Base-by-base conservation (phyloP, 37 sponge, comb jelly and placozoan genomes). In the Cliona cf. orientalis region DNA sequence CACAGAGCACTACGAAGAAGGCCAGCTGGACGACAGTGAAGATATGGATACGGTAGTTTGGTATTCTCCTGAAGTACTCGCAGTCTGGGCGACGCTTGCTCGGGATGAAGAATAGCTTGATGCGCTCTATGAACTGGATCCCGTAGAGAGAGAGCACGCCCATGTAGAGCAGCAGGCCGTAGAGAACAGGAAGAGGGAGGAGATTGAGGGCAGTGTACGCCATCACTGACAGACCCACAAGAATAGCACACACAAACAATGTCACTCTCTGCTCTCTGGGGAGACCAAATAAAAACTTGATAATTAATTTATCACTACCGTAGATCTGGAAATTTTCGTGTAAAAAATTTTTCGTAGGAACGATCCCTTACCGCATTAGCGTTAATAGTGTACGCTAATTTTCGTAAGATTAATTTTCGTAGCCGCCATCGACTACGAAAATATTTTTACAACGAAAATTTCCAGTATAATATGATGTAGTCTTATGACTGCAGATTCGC, bases 181-280 rank as follows among this genome's bases (percentile, higher is more conserved):
- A 95, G 39, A 95, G 90, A 0, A 95, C 81, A 58, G 96, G 87
- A 45, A 95, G 81, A 25, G 96, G 96, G 65, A 95, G 71, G 49
- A 78, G 53, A 66, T 84, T 25, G 22, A 87, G 79, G n/a, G 72
- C 69, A 0, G 49, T 70, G 69, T 84, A 81, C 17, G 75, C 58
- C 58, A 91, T 58, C 40, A 95, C 55, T 9, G 95, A 93, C 9
- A 93, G 7, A 11, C 84, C 84, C 32, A 88, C 42, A 29, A 96
- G 81, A 7, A 96, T 43, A 31, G 86, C 82, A 76, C 90, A 79
- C 2, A 45, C 64, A 6, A 96, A 58, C n/a, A 60, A 64, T 0
- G 97, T 93, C 22, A 96, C 86, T 25, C 97, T 70, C 69, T 96
- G 97, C 57, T 96, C 97, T 39, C 93, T 95, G 72, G 12, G 38